A percentile compares a stretch with the other conserved stretches of the same genome.
Evolutionary conservation across 1,140 invertebrate species (phyloP).

Genomic region (Panonychus citri): DNA sequence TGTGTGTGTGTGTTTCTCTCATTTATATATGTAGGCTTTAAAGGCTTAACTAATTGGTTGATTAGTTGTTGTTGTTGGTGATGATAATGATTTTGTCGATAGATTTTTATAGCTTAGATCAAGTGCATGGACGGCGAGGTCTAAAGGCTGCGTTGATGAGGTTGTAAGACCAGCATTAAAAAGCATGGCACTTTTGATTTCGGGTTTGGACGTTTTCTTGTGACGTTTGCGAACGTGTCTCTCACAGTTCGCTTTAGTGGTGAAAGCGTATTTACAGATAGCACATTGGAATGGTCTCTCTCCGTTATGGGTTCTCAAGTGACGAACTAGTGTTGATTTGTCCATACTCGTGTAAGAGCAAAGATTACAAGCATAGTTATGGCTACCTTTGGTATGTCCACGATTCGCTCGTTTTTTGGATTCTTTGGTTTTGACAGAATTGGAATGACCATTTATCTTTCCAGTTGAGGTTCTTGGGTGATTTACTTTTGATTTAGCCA

Average conservation of each 20-base stretch:
- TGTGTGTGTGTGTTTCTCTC: too few species aligned
- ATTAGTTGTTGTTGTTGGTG: background rate
- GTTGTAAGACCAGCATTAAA: slow-evolving; percentile 13
- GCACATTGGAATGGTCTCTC: slow-evolving; percentile 80
- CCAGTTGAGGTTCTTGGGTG: background rate
- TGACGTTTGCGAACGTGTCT: slow-evolving; percentile 45
- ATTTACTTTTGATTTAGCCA: background rate
- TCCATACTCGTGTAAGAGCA: slow-evolving; percentile 69
- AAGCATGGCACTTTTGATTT: slow-evolving; percentile 17
- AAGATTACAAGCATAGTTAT: slow-evolving; percentile 64
- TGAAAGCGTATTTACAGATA: slow-evolving; percentile 82
- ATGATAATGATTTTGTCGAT: background rate
- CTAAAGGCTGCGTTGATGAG: slow-evolving; percentile 31
- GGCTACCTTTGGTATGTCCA: slow-evolving; percentile 26
- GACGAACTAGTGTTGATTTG: slow-evolving; percentile 62
- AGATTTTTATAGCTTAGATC: slow-evolving; percentile 54
- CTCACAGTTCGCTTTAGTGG: slow-evolving; percentile 72
- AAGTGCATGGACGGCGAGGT: slow-evolving; percentile 54
- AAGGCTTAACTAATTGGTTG: too few species aligned
- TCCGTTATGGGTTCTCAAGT: slow-evolving; percentile 79
- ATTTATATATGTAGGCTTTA: background rate
- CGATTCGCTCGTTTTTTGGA: slow-evolving; percentile 19
- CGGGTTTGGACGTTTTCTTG: slow-evolving; percentile 40
- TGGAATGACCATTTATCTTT: too few species aligned
- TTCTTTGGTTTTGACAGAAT: too few species aligned